A percentile compares a stretch with the other conserved stretches of the same genome.
Conservation (phyloP, 2,797 vertebrate species). For the Enteromius unitaeniatus region DNA sequence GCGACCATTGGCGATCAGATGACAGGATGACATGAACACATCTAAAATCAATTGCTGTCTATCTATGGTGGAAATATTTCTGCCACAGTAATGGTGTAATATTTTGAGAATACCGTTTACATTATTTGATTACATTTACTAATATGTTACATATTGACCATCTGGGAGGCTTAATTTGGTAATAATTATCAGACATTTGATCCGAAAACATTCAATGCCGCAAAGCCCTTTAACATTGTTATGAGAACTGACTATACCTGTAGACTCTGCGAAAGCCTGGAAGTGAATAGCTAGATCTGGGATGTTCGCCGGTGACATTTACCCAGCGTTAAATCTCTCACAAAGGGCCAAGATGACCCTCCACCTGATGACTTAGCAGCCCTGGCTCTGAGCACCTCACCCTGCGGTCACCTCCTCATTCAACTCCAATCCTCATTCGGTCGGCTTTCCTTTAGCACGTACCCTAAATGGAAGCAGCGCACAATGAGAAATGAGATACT, state of each 20-base stretch:
- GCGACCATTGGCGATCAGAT: no score
- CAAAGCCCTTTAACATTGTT: constrained; percentile 13
- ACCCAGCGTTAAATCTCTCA: constrained; percentile 39
- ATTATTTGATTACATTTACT: not conserved
- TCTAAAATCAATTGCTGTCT: not conserved
- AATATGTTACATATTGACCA: not conserved
- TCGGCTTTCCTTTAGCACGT: constrained; percentile 47
- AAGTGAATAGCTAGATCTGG: constrained; percentile 13
- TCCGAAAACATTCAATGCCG: not conserved
- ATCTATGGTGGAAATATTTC: not conserved
- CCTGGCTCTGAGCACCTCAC: constrained; percentile 35
- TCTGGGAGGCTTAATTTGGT: not conserved
- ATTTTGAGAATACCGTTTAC: not conserved
- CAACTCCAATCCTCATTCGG: constrained; percentile 36
- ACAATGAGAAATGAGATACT: constrained; percentile 55
- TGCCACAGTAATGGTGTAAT: not conserved
- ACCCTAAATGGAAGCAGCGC: constrained; percentile 45
- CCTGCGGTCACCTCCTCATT: constrained; percentile 33
- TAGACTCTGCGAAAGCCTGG: not conserved
- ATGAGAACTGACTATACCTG: constrained; percentile 9
- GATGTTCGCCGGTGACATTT: constrained; percentile 30
- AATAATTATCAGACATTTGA: not conserved
- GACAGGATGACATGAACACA: not conserved
- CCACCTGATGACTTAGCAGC: constrained; percentile 32
- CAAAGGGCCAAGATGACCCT: constrained; percentile 27